phyloP scores from a whole-genome alignment of 2,888 invertebrate species.

The Tridacna crocea region DNA sequence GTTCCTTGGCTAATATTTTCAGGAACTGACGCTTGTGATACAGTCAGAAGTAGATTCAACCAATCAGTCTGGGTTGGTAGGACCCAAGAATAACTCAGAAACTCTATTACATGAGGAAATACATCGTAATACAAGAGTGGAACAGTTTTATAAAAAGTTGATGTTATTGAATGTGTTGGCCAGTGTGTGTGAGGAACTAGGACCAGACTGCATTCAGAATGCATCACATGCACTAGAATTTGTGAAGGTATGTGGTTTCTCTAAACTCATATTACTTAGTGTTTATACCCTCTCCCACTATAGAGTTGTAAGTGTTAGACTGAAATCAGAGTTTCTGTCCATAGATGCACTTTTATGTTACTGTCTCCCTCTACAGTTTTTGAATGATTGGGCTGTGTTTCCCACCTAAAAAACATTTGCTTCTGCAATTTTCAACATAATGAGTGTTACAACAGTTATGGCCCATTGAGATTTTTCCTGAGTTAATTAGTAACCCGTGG shows the following conservation, averaged over 20 bases:
- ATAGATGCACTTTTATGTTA: no score
- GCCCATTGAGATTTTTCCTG: no score
- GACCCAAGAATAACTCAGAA: not conserved
- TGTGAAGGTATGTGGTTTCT: conserved; percentile 72
- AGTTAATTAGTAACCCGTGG: no score
- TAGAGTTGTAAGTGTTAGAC: no score
- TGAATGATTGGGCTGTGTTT: no score
- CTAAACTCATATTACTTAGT: no score
- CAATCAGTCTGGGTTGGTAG: not conserved
- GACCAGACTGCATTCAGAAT: conserved; percentile 74
- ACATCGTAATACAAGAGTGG: conserved; percentile 32
- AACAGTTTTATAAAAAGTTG: conserved; percentile 55
- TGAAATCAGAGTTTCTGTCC: no score
- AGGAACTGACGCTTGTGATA: conserved; percentile 72
- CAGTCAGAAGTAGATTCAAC: conserved; percentile 43
- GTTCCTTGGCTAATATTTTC: not conserved
- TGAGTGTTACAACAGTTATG: no score
- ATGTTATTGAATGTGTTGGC: conserved; percentile 75
- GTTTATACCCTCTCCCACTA: no score
- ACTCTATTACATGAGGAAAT: conserved; percentile 45
- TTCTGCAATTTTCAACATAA: no score
- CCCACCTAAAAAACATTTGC: no score
- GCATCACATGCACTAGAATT: conserved; percentile 78
- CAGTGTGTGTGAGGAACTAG: conserved; percentile 76
- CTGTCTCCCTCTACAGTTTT: no score